phyloP scores from a whole-genome alignment of 2,113 vertebrate species.

The Strix uralensis region DNA sequence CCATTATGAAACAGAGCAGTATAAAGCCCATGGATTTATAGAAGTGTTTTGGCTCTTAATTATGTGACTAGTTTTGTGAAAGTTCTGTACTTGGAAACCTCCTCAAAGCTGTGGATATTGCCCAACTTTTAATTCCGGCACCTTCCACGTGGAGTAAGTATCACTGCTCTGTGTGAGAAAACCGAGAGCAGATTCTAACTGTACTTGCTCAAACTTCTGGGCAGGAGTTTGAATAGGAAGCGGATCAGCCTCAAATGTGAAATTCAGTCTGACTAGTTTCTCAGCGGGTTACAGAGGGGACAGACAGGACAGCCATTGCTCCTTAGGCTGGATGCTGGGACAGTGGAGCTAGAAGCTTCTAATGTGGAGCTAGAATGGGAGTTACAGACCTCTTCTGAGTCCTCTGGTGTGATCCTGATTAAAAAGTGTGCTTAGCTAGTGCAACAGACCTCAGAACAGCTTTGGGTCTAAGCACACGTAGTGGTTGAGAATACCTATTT shows the following conservation, averaged over 20 bases:
- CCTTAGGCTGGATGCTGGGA: neutral
- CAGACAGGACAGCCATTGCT: neutral
- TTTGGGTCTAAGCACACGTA: neutral
- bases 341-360: neutral
- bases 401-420: fast-evolving
- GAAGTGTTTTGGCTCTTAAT: conserved; percentile 8
- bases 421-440: neutral
- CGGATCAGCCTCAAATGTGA: neutral
- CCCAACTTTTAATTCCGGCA: neutral
- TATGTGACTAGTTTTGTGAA: neutral
- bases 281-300: neutral
- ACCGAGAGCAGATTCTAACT: neutral
- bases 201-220: neutral
- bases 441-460: neutral
- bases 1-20: neutral
- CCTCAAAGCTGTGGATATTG: neutral
- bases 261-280: neutral
- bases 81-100: neutral
- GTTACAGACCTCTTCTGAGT: neutral
- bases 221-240: neutral
- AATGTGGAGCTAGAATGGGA: neutral
- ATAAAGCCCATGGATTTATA: neutral
- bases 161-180: neutral
- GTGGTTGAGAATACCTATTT: neutral
- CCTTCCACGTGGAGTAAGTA: neutral